Evolutionary conservation across 2,888 invertebrate species (phyloP).

Genomic region (Epicampocera succincta): DNA sequence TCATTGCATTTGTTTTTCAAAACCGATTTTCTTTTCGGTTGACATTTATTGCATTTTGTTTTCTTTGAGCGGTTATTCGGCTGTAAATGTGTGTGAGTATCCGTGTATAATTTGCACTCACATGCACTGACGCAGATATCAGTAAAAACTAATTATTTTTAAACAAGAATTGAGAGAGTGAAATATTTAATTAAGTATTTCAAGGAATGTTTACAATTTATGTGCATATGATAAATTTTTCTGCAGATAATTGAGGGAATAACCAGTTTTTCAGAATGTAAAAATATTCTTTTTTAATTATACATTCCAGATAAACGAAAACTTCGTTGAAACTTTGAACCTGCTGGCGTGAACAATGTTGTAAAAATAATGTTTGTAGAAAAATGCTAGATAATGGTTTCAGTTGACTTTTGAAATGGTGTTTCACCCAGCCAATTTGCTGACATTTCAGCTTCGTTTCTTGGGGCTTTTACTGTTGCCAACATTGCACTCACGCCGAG

Average conservation of each 20-base stretch:
- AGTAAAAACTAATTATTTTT: background rate
- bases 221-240: background rate
- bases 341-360: background rate
- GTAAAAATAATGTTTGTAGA: background rate
- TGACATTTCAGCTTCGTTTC: no score
- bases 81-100: no score
- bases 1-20: slow-evolving; percentile 8
- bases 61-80: background rate
- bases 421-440: no score
- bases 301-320: background rate
- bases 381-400: background rate
- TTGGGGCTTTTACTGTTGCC: no score
- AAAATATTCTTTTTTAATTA: background rate
- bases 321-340: slow-evolving; percentile 29
- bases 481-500: no score
- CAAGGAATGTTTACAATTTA: background rate
- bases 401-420: no score
- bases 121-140: background rate
- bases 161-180: background rate
- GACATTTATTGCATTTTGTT: slow-evolving; percentile 11
- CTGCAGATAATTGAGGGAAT: background rate
- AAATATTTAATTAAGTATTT: slow-evolving; percentile 10
- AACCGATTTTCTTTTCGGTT: slow-evolving; percentile 23
- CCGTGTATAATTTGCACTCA: no score
- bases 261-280: background rate